A percentile compares a stretch with the other conserved stretches of the same genome.
Conservation (phyloP, 2,113 vertebrate genomes). For the Bubalus kerabau region DNA sequence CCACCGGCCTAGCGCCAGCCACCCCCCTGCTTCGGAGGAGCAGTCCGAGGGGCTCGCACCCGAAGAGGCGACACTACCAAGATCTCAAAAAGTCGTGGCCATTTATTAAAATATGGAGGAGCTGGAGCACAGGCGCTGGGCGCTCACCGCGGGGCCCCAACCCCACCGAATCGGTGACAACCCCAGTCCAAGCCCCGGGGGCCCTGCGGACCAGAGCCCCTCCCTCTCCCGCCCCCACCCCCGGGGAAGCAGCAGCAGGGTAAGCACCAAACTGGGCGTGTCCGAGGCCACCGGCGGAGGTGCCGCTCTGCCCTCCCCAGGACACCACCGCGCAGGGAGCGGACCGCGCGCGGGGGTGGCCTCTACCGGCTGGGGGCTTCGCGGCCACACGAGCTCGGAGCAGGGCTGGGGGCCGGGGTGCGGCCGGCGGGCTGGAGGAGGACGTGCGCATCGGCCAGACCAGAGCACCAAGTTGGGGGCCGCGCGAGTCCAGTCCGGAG, state of each 20-base stretch:
- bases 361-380: neutral
- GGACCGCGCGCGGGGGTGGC: neutral
- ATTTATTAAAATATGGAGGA: neutral
- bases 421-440: neutral
- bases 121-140: neutral
- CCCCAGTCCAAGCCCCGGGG: neutral
- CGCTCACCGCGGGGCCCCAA: neutral
- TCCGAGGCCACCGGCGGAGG: neutral
- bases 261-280: constrained; percentile 68
- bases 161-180: neutral
- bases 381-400: constrained; percentile 50
- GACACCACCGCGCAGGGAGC: neutral
- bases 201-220: neutral
- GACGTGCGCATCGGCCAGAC: constrained; percentile 54
- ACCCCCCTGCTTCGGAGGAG: neutral
- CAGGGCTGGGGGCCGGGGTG: neutral
- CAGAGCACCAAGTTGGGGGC: constrained; percentile 77
- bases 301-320: neutral
- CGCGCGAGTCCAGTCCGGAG: neutral
- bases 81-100: neutral
- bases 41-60: neutral
- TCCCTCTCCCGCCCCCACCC: neutral
- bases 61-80: neutral
- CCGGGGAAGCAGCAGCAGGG: constrained; percentile 55
- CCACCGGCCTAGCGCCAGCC: neutral